Evolutionary conservation across 2,888 invertebrate species (phyloP).

Genomic region (Hermaeophaga mercurialis): DNA sequence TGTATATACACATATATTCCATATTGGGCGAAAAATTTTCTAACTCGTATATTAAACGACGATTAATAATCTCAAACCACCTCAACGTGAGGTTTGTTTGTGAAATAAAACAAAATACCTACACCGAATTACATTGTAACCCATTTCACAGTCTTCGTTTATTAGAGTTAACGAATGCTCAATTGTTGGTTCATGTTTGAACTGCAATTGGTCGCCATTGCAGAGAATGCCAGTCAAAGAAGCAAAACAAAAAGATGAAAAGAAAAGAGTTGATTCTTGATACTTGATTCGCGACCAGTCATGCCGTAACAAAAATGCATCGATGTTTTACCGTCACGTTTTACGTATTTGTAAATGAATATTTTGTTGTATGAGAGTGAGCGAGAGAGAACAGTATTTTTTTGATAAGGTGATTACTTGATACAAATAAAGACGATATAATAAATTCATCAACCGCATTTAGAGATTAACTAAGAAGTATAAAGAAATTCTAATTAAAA

Average conservation of each 20-base stretch:
- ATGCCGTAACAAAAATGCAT: background rate
- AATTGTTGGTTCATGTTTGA: background rate
- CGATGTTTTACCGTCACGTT: background rate
- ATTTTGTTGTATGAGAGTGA: background rate
- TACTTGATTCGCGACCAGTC: background rate
- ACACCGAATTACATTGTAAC: constrained; percentile 2
- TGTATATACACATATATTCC: too few relatives aligned
- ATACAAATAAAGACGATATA: background rate
- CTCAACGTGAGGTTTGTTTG: too few relatives aligned
- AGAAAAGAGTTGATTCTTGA: background rate
- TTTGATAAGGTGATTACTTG: background rate
- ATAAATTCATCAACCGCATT: too few relatives aligned
- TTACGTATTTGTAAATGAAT: background rate
- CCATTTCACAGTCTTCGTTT: background rate
- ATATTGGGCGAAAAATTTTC: too few relatives aligned
- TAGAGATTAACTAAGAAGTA: too few relatives aligned
- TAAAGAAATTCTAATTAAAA: too few relatives aligned
- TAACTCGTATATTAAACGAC: too few relatives aligned
- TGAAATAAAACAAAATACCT: background rate
- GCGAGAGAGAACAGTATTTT: background rate
- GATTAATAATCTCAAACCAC: too few relatives aligned
- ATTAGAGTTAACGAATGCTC: background rate
- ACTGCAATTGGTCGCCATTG: constrained; percentile 1
- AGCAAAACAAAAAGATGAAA: background rate
- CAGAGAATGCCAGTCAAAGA: background rate